These are phyloP conservation scores for Mastigias papua DNA, from an alignment of 30 jellyfish, hydroid and myxozoan genomes.

Conservation along the genomic window DNA sequence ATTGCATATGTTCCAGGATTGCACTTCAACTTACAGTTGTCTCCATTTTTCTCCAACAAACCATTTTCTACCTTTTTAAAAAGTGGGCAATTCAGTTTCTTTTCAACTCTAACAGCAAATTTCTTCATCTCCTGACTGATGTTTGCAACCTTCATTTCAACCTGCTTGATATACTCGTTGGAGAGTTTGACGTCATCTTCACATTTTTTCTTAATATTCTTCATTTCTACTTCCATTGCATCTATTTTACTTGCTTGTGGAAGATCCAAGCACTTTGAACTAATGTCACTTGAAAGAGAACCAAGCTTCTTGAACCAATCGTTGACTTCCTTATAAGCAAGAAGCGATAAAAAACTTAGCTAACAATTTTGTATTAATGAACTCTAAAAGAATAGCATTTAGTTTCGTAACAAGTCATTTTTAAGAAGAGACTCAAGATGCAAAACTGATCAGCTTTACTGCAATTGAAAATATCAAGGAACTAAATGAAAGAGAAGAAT, in stretches of 20 bases:
- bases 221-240: constrained; percentile 32
- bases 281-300: constrained; percentile 30
- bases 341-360: not conserved
- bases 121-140: constrained; percentile 26
- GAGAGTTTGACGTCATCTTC: not conserved
- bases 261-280: constrained; percentile 24
- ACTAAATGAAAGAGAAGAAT: no score
- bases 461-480: no score
- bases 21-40: constrained; percentile 45
- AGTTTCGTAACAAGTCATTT: not conserved
- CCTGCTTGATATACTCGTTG: not conserved
- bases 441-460: not conserved
- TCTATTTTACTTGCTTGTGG: constrained; percentile 68
- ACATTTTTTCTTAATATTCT: not conserved
- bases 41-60: constrained; percentile 39
- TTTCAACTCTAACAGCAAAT: not conserved
- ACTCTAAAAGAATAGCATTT: not conserved
- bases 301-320: constrained; percentile 58
- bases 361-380: not conserved
- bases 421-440: not conserved
- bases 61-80: constrained; percentile 47
- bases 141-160: not conserved
- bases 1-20: constrained; percentile 52
- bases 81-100: not conserved
- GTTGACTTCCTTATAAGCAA: constrained; percentile 28